A percentile compares a stretch with the other conserved stretches of the same genome.
phyloP scores from a whole-genome alignment of 2,888 invertebrate species.

The Pheosia gnoma region DNA sequence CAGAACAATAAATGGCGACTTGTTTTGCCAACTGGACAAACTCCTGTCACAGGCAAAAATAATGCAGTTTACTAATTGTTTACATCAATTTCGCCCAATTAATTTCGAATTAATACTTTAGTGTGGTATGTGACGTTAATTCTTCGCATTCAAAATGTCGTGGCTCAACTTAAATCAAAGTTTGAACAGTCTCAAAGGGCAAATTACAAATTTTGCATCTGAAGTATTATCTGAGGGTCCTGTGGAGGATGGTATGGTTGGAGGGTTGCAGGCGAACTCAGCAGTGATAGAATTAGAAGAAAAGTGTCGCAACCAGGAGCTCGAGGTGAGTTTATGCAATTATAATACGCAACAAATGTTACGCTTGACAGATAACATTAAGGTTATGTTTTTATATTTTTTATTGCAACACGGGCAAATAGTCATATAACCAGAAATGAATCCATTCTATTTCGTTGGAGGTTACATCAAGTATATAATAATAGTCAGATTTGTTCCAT shows the following conservation, averaged over 20 bases:
- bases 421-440: slow-evolving; percentile 17
- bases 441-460: slow-evolving; percentile 28
- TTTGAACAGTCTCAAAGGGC: slow-evolving; percentile 91
- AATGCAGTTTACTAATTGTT: slow-evolving; percentile 78
- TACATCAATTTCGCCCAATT: slow-evolving; percentile 55
- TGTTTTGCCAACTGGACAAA: slow-evolving; percentile 83
- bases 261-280: slow-evolving; percentile 44
- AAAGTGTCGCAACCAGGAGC: slow-evolving; percentile 83
- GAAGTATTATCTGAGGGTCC: slow-evolving; percentile 92
- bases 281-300: slow-evolving; percentile 80
- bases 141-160: slow-evolving; percentile 79
- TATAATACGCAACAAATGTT: slow-evolving; percentile 22
- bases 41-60: slow-evolving; percentile 74
- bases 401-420: slow-evolving; percentile 28
- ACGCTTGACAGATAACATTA: slow-evolving; percentile 59
- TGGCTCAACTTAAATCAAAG: slow-evolving; percentile 88
- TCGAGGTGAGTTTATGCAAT: slow-evolving; percentile 80
- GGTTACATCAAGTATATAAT: slow-evolving; percentile 23
- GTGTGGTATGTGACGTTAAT: slow-evolving; percentile 64
- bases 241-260: slow-evolving; percentile 72
- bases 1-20: slow-evolving; percentile 50
- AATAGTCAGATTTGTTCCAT: slow-evolving; percentile 6
- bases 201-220: slow-evolving; percentile 94
- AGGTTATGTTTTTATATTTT: slow-evolving; percentile 77
- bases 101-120: slow-evolving; percentile 47